phyloP scores from a whole-genome alignment of 2,888 invertebrate genomes.

The Cepaea hortensis region DNA sequence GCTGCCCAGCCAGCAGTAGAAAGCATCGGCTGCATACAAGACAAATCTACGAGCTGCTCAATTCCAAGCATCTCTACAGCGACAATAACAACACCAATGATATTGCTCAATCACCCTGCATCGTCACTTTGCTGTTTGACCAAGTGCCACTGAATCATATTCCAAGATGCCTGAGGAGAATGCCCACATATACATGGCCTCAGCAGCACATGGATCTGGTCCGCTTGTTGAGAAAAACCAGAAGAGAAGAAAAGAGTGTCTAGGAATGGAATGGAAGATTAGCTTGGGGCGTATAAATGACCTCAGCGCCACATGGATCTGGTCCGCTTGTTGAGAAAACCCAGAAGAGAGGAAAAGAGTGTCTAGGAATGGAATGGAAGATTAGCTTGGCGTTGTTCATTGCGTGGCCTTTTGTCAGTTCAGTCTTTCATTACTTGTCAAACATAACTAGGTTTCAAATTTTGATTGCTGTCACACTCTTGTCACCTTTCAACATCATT shows the following conservation, averaged over 20 bases:
- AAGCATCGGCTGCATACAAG: constrained; percentile 61
- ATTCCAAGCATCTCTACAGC: constrained; percentile 54
- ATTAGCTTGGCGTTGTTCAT: too few species aligned
- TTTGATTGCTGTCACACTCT: too few species aligned
- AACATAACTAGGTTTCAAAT: too few species aligned
- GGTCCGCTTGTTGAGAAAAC: constrained; percentile 68
- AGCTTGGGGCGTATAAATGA: constrained; percentile 60
- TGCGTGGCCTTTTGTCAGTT: too few species aligned
- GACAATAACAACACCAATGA: constrained; percentile 53
- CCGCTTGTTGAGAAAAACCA: constrained; percentile 69
- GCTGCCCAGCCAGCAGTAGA: neutral
- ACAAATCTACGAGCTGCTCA: constrained; percentile 67
- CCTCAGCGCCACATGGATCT: constrained; percentile 68
- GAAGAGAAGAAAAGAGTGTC: constrained; percentile 44
- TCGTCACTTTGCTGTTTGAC: constrained; percentile 66
- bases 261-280: too few species aligned
- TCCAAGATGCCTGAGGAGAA: constrained; percentile 60
- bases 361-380: too few species aligned
- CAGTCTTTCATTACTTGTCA: too few species aligned
- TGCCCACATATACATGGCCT: constrained; percentile 66
- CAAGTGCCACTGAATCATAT: constrained; percentile 54
- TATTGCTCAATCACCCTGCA: constrained; percentile 58
- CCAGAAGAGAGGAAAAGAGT: constrained; percentile 52
- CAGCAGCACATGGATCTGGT: constrained; percentile 66
- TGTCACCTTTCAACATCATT: too few species aligned